A percentile compares a stretch with the other conserved stretches of the same genome.
phyloP scores from a whole-genome alignment of 2,797 vertebrate species.

The Microhierax caerulescens region DNA sequence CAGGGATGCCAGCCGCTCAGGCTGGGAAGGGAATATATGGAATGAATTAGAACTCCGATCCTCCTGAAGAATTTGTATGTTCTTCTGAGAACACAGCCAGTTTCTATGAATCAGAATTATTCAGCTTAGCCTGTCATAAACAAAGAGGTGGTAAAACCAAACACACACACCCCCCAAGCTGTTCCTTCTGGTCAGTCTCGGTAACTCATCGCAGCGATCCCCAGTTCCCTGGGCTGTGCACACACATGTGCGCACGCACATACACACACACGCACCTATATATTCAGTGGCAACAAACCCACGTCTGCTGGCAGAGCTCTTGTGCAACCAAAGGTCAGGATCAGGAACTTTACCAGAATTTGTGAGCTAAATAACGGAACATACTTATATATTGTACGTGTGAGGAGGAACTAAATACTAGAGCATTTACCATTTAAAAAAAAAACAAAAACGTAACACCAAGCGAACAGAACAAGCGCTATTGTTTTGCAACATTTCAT shows the following conservation, averaged over 20 bases:
- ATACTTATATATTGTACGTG: no score
- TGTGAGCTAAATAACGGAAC: background rate
- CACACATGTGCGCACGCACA: background rate
- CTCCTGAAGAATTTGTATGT: background rate
- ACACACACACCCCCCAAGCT: background rate
- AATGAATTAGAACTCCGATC: background rate
- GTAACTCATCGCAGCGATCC: background rate
- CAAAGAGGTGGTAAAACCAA: background rate
- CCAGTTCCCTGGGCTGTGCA: background rate
- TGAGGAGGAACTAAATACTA: background rate
- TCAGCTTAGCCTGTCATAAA: background rate
- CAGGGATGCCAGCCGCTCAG: background rate
- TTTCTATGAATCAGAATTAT: background rate
- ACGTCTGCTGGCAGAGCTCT: background rate
- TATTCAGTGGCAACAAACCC: background rate
- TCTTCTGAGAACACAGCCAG: background rate
- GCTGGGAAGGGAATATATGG: background rate
- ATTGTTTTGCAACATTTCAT: background rate
- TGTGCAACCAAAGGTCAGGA: background rate
- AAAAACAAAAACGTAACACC: background rate
- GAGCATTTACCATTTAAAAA: background rate
- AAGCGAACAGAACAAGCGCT: background rate
- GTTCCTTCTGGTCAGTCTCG: background rate
- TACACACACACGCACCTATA: background rate
- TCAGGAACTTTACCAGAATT: background rate